Base-by-base conservation (phyloP, 30 jellyfish, hydroid and myxozoan species). In the Chrysaora quinquecirrha region DNA sequence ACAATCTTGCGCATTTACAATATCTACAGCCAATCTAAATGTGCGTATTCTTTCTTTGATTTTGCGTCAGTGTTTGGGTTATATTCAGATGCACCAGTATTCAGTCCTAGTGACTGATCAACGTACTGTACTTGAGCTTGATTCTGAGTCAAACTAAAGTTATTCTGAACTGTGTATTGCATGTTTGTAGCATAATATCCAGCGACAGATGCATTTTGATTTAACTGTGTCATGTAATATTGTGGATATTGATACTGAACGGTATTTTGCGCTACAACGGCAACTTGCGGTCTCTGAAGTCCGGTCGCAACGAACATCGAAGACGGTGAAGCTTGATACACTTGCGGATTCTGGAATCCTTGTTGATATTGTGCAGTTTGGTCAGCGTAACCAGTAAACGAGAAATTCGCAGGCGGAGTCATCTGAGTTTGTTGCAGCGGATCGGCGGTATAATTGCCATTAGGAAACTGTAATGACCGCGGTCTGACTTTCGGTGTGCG, bases 21-120 rank as follows among this genome's bases (percentile, higher is more conserved):
- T 10, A 34, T 22, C 84, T 82, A 82, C 73, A 82, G 21, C 92
- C 92, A 82, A 12, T 78, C 92, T 18, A 82, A 64, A 71, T 82
- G 92, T 32, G 64, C 85, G 48, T 82, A 82, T 48, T 82, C 92
- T 47, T 82, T 82, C 47, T 52, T 52, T 3, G 68, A 16, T 16
- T 52, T 52, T 4, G 68, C 6, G 9, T 19, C 25, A 3, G 12
- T 25, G 6, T 52, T 7, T 25, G 19, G 9, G 14, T 6, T 14
- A 14, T 52, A 4, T 2, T 3, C 29, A 52, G 68, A 3, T 52
- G 25, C 6, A 52, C 68, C 29, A 4, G 68, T 9, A 3, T 16
- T 52, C 19, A 52, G 68, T 12, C 68, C 29, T 7, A 52, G 19
- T 3, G 68, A 19, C 24, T 52, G 68, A 3, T 52, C 7, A 16